Percentiles rank a stretch among this genome's conserved stretches.
Conservation (phyloP, 2,888 invertebrate genomes). For the Lasioglossum calceatum region DNA sequence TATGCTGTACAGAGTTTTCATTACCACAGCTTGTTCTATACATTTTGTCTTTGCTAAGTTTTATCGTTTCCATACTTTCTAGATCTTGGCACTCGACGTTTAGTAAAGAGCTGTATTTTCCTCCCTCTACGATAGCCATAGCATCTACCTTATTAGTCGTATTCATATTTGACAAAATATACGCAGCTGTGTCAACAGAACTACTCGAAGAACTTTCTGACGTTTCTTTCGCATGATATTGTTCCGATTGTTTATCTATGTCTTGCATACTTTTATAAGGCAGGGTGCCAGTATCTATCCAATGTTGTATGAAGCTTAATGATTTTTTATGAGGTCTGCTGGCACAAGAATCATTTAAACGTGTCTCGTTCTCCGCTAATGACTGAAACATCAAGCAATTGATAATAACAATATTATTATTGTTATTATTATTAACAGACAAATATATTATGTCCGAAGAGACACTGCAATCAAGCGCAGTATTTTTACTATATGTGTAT, state of each 20-base stretch:
- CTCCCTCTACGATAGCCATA: conserved; percentile 71
- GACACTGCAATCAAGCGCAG: neutral
- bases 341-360: conserved; percentile 56
- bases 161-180: conserved; percentile 77
- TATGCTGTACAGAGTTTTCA: neutral
- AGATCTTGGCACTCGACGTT: neutral
- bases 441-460: neutral
- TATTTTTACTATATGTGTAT: neutral
- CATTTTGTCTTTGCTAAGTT: neutral
- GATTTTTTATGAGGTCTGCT: conserved; percentile 65
- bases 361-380: conserved; percentile 59
- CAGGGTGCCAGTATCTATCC: conserved; percentile 77
- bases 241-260: conserved; percentile 41
- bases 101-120: conserved; percentile 36
- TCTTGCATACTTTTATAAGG: conserved; percentile 57
- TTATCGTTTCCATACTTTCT: neutral
- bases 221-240: neutral
- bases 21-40: neutral
- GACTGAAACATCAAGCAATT: conserved; percentile 53
- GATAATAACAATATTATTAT: conserved; percentile 1
- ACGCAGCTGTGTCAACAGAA: conserved; percentile 78
- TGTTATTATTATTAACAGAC: neutral
- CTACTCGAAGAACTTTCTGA: conserved; percentile 61
- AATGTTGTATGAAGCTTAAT: conserved; percentile 72
- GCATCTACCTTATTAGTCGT: conserved; percentile 72